Evolutionary conservation across 2,797 vertebrate species (phyloP).

Genomic region (Chromis chromis): DNA sequence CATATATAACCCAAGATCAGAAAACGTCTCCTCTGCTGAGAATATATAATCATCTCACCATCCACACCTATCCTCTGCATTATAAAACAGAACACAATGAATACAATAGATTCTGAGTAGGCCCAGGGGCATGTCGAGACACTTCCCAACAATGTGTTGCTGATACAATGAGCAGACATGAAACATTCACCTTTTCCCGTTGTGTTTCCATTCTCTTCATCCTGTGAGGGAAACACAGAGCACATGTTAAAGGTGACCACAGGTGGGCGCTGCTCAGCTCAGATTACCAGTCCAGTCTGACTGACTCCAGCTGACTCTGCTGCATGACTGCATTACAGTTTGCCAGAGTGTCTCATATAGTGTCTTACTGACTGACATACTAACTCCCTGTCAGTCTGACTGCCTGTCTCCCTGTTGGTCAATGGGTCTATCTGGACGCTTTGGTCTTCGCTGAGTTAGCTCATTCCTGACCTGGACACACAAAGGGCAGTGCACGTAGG

Average conservation of each 20-base stretch:
- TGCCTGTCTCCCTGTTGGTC: background rate
- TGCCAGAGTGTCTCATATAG: no score
- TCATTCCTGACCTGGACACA: constrained; percentile 40
- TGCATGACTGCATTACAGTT: no score
- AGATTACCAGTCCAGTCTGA: background rate
- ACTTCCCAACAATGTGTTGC: background rate
- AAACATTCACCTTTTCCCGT: constrained; percentile 63
- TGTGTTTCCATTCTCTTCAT: constrained; percentile 77
- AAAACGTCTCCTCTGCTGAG: constrained; percentile 1
- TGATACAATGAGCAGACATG: background rate
- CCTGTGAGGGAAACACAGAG: constrained; percentile 60
- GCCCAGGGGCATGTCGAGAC: background rate
- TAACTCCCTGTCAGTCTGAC: background rate
- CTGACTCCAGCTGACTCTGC: background rate
- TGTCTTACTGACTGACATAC: constrained; percentile 4
- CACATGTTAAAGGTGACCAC: constrained; percentile 29
- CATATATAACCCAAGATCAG: constrained; percentile 13
- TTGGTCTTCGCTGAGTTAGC: constrained; percentile 40
- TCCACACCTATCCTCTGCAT: background rate
- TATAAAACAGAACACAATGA: background rate
- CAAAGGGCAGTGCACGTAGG: no score
- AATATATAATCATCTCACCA: constrained; percentile 18
- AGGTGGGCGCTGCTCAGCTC: constrained; percentile 15
- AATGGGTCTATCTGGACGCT: constrained; percentile 3
- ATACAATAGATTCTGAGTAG: background rate